Percentiles rank a stretch among this genome's conserved stretches.
phyloP scores from a whole-genome alignment of 2,888 invertebrate genomes.

The Caenorhabditis sp. region DNA sequence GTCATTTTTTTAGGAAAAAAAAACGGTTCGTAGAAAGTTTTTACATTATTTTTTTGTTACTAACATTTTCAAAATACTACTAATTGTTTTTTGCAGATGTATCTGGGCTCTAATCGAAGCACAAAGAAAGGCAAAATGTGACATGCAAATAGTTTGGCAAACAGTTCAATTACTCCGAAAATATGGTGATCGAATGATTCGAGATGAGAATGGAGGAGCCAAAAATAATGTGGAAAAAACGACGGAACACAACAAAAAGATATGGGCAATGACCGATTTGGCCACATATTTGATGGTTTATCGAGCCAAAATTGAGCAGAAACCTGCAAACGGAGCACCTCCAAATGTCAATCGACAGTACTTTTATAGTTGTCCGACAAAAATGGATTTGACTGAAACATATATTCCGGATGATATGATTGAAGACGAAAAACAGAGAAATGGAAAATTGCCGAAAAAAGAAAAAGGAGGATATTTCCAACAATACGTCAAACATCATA shows the following conservation, averaged over 20 bases:
- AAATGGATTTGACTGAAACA: constrained; percentile 20
- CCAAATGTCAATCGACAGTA: constrained; percentile 20
- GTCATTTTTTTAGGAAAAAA: not conserved
- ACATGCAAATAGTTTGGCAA: constrained; percentile 33
- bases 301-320: constrained; percentile 38
- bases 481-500: not conserved
- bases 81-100: constrained; percentile 18
- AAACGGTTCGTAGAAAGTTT: too few relatives aligned
- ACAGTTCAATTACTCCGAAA: constrained; percentile 32
- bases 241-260: constrained; percentile 39
- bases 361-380: constrained; percentile 20
- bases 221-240: not conserved
- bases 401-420: constrained; percentile 43
- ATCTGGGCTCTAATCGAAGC: constrained; percentile 40
- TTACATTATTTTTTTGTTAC: too few relatives aligned
- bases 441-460: constrained; percentile 27
- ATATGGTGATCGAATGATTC: constrained; percentile 17
- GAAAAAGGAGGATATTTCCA: constrained; percentile 5
- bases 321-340: constrained; percentile 10
- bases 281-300: constrained; percentile 44
- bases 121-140: constrained; percentile 9
- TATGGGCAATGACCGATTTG: constrained; percentile 51
- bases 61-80: not conserved
- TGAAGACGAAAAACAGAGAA: constrained; percentile 36
- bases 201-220: not conserved